These are phyloP conservation scores for Sturnira hondurensis DNA, from an alignment of 2,113 vertebrate genomes.

Conservation along the genomic window DNA sequence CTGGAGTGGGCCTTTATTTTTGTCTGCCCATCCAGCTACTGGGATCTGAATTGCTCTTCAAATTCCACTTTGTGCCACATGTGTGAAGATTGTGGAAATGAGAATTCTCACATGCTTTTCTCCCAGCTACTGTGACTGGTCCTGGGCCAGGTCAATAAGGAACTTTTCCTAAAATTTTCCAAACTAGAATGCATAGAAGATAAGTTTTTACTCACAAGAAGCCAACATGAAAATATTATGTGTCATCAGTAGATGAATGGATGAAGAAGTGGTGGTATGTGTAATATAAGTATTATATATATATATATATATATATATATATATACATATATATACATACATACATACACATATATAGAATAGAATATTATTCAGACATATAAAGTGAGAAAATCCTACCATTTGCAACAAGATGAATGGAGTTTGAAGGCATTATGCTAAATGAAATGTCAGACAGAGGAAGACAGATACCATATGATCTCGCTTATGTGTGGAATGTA, in stretches of 20 bases:
- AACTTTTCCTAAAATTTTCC: background rate
- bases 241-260: background rate
- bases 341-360: background rate
- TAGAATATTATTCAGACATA: background rate
- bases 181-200: background rate
- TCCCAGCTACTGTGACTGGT: background rate
- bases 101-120: background rate
- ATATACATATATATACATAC: background rate
- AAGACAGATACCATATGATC: background rate
- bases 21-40: background rate
- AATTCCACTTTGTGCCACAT: background rate
- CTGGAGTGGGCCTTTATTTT: background rate
- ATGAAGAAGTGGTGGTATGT: background rate
- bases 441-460: background rate
- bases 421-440: background rate
- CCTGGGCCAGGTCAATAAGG: background rate
- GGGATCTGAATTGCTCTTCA: background rate
- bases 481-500: background rate
- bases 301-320: background rate
- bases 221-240: background rate
- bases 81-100: background rate
- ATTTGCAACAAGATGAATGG: too few relatives aligned
- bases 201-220: background rate
- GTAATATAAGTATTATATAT: background rate
- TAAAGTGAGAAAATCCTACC: background rate